phyloP scores from a whole-genome alignment of 2,113 vertebrate species.

The Phoenicopterus ruber region DNA sequence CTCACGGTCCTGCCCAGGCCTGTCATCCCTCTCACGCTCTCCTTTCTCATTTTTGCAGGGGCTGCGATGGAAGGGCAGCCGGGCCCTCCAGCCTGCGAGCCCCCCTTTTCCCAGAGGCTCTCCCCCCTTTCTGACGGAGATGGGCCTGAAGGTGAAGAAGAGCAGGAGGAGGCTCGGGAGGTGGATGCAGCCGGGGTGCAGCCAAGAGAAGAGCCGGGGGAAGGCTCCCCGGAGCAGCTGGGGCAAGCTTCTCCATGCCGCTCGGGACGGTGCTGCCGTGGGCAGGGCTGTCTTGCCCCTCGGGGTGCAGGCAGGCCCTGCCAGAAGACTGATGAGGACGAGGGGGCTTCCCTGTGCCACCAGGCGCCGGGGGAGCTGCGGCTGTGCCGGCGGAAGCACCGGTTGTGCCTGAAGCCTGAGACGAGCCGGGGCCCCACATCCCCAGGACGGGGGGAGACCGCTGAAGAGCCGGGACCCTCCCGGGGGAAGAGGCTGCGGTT shows the following conservation, averaged over 20 bases:
- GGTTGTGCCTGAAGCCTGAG: neutral
- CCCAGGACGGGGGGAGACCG: neutral
- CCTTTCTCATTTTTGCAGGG: neutral
- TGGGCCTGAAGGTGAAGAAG: neutral
- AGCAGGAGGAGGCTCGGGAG: neutral
- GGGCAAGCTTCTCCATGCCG: neutral
- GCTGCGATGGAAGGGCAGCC: neutral
- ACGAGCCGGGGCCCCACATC: accelerated
- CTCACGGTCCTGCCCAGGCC: neutral
- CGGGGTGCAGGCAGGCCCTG: neutral
- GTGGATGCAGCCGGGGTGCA: accelerated
- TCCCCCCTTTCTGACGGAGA: neutral
- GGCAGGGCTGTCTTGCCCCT: neutral
- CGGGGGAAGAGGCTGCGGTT: neutral
- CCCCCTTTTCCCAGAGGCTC: neutral
- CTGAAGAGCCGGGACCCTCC: neutral
- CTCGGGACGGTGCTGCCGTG: neutral
- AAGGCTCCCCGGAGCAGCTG: neutral
- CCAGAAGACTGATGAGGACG: neutral
- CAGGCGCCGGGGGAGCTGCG: neutral
- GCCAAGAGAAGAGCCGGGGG: neutral
- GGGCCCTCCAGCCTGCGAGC: neutral
- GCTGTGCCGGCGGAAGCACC: neutral
- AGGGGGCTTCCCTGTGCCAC: neutral
- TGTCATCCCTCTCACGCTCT: accelerated